These are phyloP conservation scores for Sinocyclocheilus anshuiensis DNA, from an alignment of 2,113 vertebrate species.

Conservation along the genomic window DNA sequence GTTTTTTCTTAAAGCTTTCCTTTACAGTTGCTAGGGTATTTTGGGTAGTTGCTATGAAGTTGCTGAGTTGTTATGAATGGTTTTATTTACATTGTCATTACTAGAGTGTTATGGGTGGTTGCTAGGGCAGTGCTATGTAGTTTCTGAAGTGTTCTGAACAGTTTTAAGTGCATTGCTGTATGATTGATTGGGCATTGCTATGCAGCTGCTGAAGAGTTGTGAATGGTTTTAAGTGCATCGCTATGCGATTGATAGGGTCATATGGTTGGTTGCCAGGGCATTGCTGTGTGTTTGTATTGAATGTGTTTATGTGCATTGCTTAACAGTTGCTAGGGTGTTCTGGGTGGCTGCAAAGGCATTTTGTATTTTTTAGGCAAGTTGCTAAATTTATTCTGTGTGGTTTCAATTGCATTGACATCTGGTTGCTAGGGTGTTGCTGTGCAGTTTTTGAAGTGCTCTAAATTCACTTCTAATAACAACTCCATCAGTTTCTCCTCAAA, in stretches of 20 bases:
- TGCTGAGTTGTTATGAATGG: not conserved
- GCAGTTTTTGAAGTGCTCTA: not conserved
- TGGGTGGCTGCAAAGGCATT: too few species aligned
- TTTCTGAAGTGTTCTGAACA: not conserved
- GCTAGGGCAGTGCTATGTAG: not conserved
- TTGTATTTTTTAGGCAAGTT: not conserved
- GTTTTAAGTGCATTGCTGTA: not conserved
- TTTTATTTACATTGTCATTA: too few species aligned
- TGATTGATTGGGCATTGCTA: not conserved
- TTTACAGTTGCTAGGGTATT: too few species aligned
- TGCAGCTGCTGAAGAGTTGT: not conserved
- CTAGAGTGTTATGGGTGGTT: not conserved
- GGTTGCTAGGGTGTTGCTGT: not conserved
- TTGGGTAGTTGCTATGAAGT: too few species aligned
- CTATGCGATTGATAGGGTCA: not conserved
- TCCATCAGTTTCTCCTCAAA: not conserved
- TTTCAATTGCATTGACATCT: not conserved
- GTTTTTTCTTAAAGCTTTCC: too few species aligned
- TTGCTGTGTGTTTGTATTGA: not conserved
- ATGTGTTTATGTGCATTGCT: not conserved
- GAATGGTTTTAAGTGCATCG: not conserved
- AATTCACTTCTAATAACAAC: not conserved
- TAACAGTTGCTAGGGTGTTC: not conserved
- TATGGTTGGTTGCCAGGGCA: not conserved
- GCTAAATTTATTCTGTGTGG: too few species aligned